Evolutionary conservation across 2,113 vertebrate species (phyloP).

Genomic region (Elephantulus edwardii): DNA sequence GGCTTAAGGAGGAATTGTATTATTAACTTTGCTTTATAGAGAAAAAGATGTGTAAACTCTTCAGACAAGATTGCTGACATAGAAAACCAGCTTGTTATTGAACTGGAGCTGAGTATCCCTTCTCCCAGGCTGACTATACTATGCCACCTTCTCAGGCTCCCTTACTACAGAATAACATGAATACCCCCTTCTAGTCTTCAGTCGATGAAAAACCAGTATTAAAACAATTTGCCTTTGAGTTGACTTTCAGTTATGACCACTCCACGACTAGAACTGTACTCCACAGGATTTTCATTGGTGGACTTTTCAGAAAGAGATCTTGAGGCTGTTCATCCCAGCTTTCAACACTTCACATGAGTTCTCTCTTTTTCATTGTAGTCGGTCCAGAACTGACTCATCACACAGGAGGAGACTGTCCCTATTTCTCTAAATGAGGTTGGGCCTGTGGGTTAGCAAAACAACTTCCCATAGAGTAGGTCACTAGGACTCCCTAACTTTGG

Average conservation of each 20-base stretch:
- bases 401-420: too few species aligned
- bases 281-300: too few species aligned
- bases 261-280: not conserved
- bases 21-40: not conserved
- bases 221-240: not conserved
- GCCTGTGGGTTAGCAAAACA: too few species aligned
- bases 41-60: not conserved
- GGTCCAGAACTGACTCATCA: too few species aligned
- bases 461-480: too few species aligned
- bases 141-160: not conserved
- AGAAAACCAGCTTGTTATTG: not conserved
- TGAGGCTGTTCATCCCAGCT: too few species aligned
- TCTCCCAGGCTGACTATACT: not conserved
- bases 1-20: not conserved
- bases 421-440: not conserved
- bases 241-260: not conserved
- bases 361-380: too few species aligned
- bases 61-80: not conserved
- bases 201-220: not conserved
- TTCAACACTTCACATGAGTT: too few species aligned
- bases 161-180: conserved; percentile 19
- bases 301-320: too few species aligned
- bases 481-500: not conserved
- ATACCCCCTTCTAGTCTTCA: not conserved
- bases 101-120: not conserved